Base-by-base conservation (phyloP, 2,797 vertebrate genomes). In the Euthynnus affinis region DNA sequence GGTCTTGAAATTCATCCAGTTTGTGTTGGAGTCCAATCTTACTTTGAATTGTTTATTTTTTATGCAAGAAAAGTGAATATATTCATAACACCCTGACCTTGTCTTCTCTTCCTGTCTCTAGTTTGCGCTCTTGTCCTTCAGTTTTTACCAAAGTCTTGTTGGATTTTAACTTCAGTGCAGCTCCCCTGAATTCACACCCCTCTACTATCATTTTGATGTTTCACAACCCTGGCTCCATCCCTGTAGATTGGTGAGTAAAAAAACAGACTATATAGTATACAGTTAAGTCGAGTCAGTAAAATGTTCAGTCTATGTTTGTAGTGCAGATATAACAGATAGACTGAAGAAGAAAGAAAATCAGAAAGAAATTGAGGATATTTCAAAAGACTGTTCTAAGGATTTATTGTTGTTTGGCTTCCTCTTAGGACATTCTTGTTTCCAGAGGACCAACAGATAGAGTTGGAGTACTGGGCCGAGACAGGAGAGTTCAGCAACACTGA, bases 371-470 rank as follows among this genome's bases (percentile, higher is more conserved):
- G 27, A 29, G 15, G 8, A 22, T 25, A 55, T 32, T 74, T 52
- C 9, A 57, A 20, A 46, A 17, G 15, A 15, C 5, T 44, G 42
- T 57, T 52, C 3, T 18, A 14, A n/a, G 48, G 3, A 56, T 55
- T 6, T 57, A 9, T 20, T 74, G 10, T 70, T 32, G 44, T 14
- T 42, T 69, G 32, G 9, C 12, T 42, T 80, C 57, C 10, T 68
- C 40, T 84, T 62, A 99, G 98, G 98, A 85, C 94, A 29, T 97
- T 99, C 88, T 90, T 99, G 87, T 97, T 98, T 86, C 98, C 98
- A 46, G 94, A 94, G 66, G 97, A 98, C 87, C 97, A 97, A 89
- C 95, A 96, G 84, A 95, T 97, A 6, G 94, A 97, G 52, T 17
- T 97, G 88, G 96, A 98, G 37, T 91, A 84, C 81, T 98, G 97